These are phyloP conservation scores for Eupeodes corollae DNA, from an alignment of 1,140 invertebrate species.

Conservation along the genomic window DNA sequence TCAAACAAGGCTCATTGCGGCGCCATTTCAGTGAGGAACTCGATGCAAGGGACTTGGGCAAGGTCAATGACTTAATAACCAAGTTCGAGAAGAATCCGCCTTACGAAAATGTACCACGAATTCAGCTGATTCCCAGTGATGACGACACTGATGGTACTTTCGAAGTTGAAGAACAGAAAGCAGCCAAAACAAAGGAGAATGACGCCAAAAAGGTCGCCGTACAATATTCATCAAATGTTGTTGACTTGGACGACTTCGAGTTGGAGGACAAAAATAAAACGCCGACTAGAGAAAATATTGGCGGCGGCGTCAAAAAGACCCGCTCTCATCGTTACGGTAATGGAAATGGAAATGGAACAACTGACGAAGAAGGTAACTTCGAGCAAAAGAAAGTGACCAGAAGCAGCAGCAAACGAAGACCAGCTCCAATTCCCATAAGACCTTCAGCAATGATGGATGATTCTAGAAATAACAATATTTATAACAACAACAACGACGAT, in stretches of 20 bases:
- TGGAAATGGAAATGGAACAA: no score
- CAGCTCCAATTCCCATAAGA: no score
- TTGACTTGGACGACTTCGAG: slow-evolving; percentile 2
- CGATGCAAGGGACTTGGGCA: slow-evolving; percentile 23
- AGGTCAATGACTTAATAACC: slow-evolving; percentile 14
- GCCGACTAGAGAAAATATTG: no score
- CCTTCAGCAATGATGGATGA: no score
- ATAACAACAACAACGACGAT: slow-evolving; percentile 3
- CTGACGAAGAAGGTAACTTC: no score
- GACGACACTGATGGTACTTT: not conserved
- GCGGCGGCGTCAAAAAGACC: no score
- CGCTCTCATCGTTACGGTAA: no score
- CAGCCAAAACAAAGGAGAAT: slow-evolving; percentile 11
- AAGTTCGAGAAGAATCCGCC: not conserved
- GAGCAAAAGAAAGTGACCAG: no score
- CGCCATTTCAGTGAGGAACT: slow-evolving; percentile 30
- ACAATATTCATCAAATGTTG: slow-evolving; percentile 18
- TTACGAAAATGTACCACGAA: slow-evolving; percentile 30
- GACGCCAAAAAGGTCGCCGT: slow-evolving; percentile 9
- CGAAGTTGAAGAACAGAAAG: not conserved
- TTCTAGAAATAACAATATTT: not conserved
- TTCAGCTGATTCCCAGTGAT: not conserved
- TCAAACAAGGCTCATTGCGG: slow-evolving; percentile 28
- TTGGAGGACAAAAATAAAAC: not conserved
- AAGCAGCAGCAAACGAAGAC: no score